These are phyloP conservation scores for Nerophis ophidion DNA, from an alignment of 2,113 vertebrate genomes.

Conservation along the genomic window DNA sequence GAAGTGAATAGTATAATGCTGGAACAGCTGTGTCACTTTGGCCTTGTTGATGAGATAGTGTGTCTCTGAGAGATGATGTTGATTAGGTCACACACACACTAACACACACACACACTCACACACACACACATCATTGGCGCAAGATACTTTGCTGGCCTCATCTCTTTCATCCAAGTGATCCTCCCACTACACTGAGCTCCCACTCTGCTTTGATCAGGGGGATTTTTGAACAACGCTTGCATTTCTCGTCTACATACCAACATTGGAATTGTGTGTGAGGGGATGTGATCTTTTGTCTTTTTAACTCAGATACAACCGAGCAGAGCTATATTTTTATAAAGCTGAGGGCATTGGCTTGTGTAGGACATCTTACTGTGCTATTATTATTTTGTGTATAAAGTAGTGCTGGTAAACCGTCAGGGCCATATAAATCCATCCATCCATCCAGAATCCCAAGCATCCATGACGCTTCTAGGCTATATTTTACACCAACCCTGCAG, in stretches of 20 bases:
- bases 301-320: constrained; percentile 23
- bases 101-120: neutral
- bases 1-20: neutral
- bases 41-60: neutral
- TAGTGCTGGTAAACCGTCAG: too few relatives aligned
- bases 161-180: constrained; percentile 45
- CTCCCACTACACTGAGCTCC: constrained; percentile 35
- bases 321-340: neutral
- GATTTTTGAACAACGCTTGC: constrained; percentile 22
- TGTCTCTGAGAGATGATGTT: neutral
- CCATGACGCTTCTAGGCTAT: too few relatives aligned
- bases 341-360: too few relatives aligned
- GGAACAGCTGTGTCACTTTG: constrained; percentile 1
- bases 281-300: constrained; percentile 25
- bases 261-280: constrained; percentile 25
- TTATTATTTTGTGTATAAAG: too few relatives aligned
- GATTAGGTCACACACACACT: neutral
- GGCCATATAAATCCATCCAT: too few relatives aligned
- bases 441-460: too few relatives aligned
- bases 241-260: constrained; percentile 27
- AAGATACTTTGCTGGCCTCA: constrained; percentile 45
- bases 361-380: too few relatives aligned
- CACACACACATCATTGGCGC: constrained; percentile 30
- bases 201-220: constrained; percentile 59
- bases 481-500: too few relatives aligned